These are phyloP conservation scores for Drosophila sproati DNA, from an alignment of 1,140 invertebrate species.

Conservation along the genomic window DNA sequence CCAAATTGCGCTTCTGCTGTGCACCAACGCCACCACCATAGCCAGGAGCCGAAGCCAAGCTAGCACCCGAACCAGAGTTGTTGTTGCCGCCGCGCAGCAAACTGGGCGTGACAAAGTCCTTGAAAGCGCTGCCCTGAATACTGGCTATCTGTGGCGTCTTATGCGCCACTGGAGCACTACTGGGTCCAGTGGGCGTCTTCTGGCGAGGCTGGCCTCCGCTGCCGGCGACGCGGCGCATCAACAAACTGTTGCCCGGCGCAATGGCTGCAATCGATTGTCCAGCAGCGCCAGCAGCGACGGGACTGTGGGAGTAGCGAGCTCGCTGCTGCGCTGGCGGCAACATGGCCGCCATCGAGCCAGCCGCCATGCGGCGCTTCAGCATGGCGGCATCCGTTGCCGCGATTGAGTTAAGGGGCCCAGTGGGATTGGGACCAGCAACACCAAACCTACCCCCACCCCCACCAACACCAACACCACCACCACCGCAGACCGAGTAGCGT, in stretches of 20 bases:
- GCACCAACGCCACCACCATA: neutral
- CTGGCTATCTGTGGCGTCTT: constrained; percentile 56
- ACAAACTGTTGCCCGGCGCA: constrained; percentile 30
- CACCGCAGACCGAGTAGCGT: constrained; percentile 60
- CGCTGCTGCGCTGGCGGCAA: constrained; percentile 34
- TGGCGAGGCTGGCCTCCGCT: constrained; percentile 24
- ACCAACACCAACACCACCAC: constrained; percentile 26
- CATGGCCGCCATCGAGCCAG: neutral
- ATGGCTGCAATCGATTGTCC: neutral
- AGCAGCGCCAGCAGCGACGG: neutral
- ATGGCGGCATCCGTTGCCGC: constrained; percentile 3
- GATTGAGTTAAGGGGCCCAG: neutral
- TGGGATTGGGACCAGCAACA: constrained; percentile 5
- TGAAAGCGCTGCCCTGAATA: constrained; percentile 44
- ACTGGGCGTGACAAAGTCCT: constrained; percentile 49
- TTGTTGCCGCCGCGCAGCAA: constrained; percentile 11
- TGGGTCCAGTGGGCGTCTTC: constrained; percentile 24
- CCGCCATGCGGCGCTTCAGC: constrained; percentile 55
- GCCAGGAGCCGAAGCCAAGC: too few relatives aligned
- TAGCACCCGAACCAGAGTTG: neutral
- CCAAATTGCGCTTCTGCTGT: constrained; percentile 50
- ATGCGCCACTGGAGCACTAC: constrained; percentile 13
- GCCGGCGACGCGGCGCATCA: constrained; percentile 23
- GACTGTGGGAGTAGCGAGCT: constrained; percentile 43
- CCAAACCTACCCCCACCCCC: neutral